A percentile compares a stretch with the other conserved stretches of the same genome.
Evolutionary conservation across 2,113 vertebrate species (phyloP).

Genomic region (Anseranas semipalmata): DNA sequence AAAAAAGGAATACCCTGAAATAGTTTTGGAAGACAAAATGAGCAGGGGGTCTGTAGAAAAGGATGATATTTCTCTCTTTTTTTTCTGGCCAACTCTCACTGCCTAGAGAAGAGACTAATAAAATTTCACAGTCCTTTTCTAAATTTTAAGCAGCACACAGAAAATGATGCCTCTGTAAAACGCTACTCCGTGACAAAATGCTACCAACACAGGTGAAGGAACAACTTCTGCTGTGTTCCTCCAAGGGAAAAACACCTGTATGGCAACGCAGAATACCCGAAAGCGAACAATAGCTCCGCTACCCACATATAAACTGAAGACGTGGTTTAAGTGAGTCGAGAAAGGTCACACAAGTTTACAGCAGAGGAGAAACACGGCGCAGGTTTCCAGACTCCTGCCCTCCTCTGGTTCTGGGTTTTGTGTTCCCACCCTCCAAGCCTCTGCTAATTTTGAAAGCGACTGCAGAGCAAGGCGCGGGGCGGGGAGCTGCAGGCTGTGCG

Average conservation of each 20-base stretch:
- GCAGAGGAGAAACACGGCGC: not conserved
- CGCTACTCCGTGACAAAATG: not conserved
- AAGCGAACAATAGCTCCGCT: not conserved
- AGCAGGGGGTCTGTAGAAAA: not conserved
- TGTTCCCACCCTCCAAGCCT: not conserved
- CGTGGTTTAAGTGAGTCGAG: not conserved
- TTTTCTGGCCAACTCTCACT: not conserved
- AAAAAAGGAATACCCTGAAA: not conserved
- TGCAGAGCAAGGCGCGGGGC: not conserved
- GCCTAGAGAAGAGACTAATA: not conserved
- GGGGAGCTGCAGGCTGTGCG: not conserved
- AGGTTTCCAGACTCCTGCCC: not conserved
- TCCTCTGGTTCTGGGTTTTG: not conserved
- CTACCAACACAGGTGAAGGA: not conserved
- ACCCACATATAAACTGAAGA: accelerated
- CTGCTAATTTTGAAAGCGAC: not conserved
- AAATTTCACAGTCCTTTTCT: not conserved
- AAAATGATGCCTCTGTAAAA: not conserved
- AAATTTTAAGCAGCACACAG: not conserved
- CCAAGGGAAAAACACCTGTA: not conserved
- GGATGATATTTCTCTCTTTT: not conserved
- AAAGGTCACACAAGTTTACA: not conserved
- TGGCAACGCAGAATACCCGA: not conserved
- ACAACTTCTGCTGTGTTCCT: not conserved
- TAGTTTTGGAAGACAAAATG: not conserved